Conservation (phyloP, 2,888 invertebrate species). For the Pherbina coryleti region DNA sequence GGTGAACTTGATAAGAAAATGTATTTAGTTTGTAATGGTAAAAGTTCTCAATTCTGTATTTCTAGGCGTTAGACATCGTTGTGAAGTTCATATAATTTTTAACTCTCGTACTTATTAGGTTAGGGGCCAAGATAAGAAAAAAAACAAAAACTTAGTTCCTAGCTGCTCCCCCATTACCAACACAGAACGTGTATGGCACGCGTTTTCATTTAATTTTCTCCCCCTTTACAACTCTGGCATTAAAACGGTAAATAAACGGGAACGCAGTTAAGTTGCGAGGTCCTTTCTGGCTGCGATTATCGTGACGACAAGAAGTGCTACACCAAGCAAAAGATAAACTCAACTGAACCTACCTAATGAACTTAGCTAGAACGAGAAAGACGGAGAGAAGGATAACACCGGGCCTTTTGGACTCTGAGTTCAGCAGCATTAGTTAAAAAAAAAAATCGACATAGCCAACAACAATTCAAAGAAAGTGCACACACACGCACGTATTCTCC, state of each 20-base stretch:
- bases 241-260: constrained; percentile 14
- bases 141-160: background rate
- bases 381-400: background rate
- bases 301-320: background rate
- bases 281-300: background rate
- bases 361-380: too few species aligned
- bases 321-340: background rate
- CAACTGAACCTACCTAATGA: background rate
- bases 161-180: background rate
- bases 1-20: too few species aligned
- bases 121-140: background rate
- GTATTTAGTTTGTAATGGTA: too few species aligned
- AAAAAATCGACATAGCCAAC: background rate
- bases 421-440: background rate
- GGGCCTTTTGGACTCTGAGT: background rate
- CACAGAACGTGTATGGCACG: constrained; percentile 8
- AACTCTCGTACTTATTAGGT: background rate
- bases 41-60: background rate
- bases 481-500: background rate
- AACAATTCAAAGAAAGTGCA: background rate
- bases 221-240: constrained; percentile 11
- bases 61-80: background rate
- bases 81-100: background rate
- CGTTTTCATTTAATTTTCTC: constrained; percentile 31
- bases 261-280: background rate